Evolutionary conservation across 2,113 vertebrate genomes (phyloP).

Genomic region (Procavia capensis): DNA sequence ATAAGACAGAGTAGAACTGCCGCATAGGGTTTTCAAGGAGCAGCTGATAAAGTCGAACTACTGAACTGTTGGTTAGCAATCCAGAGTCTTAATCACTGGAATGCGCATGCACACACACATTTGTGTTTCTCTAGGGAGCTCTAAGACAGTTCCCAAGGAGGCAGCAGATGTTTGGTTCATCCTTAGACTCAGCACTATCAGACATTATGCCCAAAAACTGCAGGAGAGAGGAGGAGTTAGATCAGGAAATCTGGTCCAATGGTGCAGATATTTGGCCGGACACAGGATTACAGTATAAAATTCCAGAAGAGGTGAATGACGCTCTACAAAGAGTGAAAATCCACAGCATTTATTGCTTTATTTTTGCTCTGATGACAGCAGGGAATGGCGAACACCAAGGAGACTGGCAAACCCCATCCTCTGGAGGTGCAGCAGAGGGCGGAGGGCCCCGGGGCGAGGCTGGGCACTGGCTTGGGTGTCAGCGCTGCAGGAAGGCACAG

Average conservation of each 20-base stretch:
- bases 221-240: neutral
- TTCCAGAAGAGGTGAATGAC: neutral
- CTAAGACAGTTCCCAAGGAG: neutral
- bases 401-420: neutral
- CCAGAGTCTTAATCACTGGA: too few relatives aligned
- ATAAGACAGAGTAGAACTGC: too few relatives aligned
- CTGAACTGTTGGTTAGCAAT: too few relatives aligned
- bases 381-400: neutral
- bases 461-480: neutral
- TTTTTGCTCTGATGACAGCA: conserved; percentile 40
- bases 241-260: neutral
- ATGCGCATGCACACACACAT: too few relatives aligned
- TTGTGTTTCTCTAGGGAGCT: too few relatives aligned
- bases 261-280: neutral
- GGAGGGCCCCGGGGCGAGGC: too few relatives aligned
- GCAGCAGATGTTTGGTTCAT: neutral
- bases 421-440: fast-evolving
- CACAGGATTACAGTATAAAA: neutral
- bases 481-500: conserved; percentile 61
- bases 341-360: neutral
- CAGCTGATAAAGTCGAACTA: too few relatives aligned
- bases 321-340: neutral
- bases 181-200: neutral
- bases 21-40: too few relatives aligned
- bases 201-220: neutral